These are phyloP conservation scores for Clarias laeviceps DNA, from an alignment of 2,797 vertebrate genomes.

Conservation along the genomic window DNA sequence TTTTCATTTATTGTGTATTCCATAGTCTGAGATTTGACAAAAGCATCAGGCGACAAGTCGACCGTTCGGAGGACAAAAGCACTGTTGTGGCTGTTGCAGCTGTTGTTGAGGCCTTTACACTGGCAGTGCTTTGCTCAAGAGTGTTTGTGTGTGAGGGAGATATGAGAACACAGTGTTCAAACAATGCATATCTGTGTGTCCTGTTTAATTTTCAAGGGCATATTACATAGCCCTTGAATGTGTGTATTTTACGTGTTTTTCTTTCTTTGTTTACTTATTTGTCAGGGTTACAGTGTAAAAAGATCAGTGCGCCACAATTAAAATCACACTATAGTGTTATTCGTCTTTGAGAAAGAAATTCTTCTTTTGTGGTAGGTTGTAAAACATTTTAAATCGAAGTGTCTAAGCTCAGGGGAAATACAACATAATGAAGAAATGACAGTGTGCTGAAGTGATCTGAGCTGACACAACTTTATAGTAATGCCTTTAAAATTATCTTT, in stretches of 20 bases:
- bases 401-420: neutral
- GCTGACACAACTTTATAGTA: neutral
- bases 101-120: constrained; percentile 17
- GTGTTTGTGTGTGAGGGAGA: neutral
- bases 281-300: constrained; percentile 4
- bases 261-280: neutral
- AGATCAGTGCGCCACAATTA: neutral
- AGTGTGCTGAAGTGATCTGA: neutral
- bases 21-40: constrained; percentile 11
- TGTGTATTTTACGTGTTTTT: neutral
- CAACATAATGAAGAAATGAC: neutral
- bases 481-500: neutral
- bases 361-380: neutral
- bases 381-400: neutral
- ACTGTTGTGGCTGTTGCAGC: neutral
- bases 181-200: constrained; percentile 6
- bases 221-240: constrained; percentile 10
- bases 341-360: neutral
- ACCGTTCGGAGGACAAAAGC: constrained; percentile 31
- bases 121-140: constrained; percentile 5
- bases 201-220: constrained; percentile 17
- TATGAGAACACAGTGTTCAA: constrained; percentile 11
- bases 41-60: constrained; percentile 27
- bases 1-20: constrained; percentile 36
- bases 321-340: neutral